A percentile compares a stretch with the other conserved stretches of the same genome.
Evolutionary conservation across 2,797 vertebrate genomes (phyloP).

Genomic region (Meriones psammophilus): DNA sequence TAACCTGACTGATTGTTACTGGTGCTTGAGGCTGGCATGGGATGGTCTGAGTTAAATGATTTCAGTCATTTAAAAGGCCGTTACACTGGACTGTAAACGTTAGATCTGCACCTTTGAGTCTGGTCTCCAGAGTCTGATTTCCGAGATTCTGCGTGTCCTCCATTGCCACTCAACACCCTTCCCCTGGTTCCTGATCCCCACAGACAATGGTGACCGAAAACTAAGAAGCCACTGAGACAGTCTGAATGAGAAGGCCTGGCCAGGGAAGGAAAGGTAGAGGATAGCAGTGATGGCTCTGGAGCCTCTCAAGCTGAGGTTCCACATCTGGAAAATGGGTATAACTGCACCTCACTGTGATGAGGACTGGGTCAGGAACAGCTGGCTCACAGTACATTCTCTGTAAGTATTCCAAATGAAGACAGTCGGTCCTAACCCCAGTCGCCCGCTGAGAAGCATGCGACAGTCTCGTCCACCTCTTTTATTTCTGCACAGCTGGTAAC

Average conservation of each 20-base stretch:
- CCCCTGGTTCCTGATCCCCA: too few species aligned
- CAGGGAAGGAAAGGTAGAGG: neutral
- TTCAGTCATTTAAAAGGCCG: too few species aligned
- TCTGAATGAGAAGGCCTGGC: neutral
- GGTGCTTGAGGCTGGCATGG: too few species aligned
- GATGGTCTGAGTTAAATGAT: too few species aligned
- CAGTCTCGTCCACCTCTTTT: neutral
- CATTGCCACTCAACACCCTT: too few species aligned
- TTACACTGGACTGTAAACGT: too few species aligned
- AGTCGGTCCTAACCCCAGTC: neutral
- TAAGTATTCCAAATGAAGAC: neutral
- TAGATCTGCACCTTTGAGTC: too few species aligned
- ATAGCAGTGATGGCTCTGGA: neutral
- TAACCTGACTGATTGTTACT: too few species aligned
- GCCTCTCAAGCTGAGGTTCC: neutral
- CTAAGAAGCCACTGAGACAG: neutral
- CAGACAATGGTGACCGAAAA: neutral
- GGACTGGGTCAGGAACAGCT: neutral
- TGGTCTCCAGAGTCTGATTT: too few species aligned
- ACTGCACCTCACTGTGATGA: neutral
- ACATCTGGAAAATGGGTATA: neutral
- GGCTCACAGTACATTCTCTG: neutral
- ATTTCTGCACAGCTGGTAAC: neutral
- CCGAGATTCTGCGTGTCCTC: too few species aligned
- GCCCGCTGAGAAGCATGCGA: neutral